Conservation (phyloP, 37 sponge, comb jelly and placozoan genomes). For the Aplysina aerophoba region DNA sequence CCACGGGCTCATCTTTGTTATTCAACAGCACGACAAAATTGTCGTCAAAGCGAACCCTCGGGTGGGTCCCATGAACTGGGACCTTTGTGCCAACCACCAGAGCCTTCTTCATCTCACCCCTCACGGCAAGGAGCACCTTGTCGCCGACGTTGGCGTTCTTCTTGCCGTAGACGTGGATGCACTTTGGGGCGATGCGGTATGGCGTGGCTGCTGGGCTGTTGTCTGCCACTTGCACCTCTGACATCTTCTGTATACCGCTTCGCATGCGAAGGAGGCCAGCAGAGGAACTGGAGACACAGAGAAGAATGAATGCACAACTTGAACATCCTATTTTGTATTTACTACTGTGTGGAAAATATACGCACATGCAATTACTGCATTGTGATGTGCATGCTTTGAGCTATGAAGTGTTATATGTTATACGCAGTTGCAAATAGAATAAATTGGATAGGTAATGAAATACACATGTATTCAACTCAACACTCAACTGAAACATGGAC, state of each 20-base stretch:
- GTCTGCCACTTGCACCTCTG: slow-evolving; percentile 64
- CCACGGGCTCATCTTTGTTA: slow-evolving; percentile 73
- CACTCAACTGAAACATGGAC: too few species aligned
- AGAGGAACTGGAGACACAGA: background rate
- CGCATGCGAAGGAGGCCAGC: slow-evolving; percentile 3
- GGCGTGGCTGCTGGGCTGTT: slow-evolving; percentile 72
- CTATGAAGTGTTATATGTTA: too few species aligned
- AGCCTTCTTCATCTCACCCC: slow-evolving; percentile 76
- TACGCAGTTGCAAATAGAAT: too few species aligned
- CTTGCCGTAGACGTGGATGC: slow-evolving; percentile 70
- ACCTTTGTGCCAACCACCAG: slow-evolving; percentile 57
- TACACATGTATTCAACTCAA: too few species aligned
- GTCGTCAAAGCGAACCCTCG: slow-evolving; percentile 49
- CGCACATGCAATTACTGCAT: too few species aligned
- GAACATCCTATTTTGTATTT: too few species aligned
- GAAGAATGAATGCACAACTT: background rate
- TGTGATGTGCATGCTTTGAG: too few species aligned
- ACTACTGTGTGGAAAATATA: too few species aligned
- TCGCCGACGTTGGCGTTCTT: slow-evolving; percentile 74
- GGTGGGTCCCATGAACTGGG: slow-evolving; percentile 8
- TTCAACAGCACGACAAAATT: slow-evolving; percentile 67
- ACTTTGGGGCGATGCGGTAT: slow-evolving; percentile 43
- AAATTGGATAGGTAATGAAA: too few species aligned
- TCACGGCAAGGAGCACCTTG: slow-evolving; percentile 64
- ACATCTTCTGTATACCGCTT: slow-evolving; percentile 34